Evolutionary conservation across 2,797 vertebrate genomes (phyloP).

Genomic region (Chelonia mydas): DNA sequence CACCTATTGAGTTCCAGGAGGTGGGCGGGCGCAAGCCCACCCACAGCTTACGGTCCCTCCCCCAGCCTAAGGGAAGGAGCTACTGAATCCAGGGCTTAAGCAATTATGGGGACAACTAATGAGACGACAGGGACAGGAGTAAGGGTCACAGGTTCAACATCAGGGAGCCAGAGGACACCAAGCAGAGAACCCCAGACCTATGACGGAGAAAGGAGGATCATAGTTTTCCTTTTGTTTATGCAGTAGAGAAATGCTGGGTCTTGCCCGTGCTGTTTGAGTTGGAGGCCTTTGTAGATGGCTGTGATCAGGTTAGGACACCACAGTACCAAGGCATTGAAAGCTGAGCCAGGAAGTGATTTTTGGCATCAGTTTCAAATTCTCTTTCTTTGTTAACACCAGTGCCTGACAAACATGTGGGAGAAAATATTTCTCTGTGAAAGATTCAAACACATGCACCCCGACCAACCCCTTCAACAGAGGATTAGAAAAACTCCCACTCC

Average conservation of each 20-base stretch:
- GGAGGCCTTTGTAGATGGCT: too few species aligned
- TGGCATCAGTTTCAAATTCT: not conserved
- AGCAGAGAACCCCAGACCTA: not conserved
- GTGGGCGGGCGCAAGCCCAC: too few species aligned
- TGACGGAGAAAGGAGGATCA: not conserved
- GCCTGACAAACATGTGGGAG: not conserved
- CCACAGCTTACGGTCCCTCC: too few species aligned
- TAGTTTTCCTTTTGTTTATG: not conserved
- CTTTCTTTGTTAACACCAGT: not conserved
- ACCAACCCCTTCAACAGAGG: not conserved
- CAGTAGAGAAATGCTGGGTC: not conserved
- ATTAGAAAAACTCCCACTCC: not conserved
- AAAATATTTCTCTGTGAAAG: not conserved
- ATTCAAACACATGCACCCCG: not conserved
- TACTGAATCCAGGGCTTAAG: not conserved
- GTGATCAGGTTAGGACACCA: not conserved
- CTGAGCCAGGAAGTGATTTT: not conserved
- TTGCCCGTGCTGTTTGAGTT: not conserved
- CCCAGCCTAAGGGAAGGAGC: too few species aligned
- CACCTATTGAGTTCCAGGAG: not conserved
- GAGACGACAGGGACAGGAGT: not conserved
- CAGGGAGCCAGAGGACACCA: too few species aligned
- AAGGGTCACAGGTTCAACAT: too few species aligned
- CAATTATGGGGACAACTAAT: not conserved
- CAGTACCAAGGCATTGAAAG: not conserved